These are phyloP conservation scores for Muschampia plurimacula DNA, from an alignment of 2,888 invertebrate species.

Conservation along the genomic window DNA sequence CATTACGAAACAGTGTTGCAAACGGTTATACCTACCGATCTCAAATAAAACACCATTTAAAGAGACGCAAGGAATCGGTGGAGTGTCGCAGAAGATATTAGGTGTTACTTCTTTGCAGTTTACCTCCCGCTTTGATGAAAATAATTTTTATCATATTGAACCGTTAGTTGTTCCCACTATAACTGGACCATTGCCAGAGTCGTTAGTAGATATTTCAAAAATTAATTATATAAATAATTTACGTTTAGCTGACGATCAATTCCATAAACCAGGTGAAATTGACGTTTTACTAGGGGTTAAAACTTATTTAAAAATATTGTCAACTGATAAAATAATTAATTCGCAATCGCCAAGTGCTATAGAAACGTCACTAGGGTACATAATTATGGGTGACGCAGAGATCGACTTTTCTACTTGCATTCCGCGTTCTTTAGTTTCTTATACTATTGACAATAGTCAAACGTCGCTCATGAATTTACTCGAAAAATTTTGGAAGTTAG, in stretches of 20 bases:
- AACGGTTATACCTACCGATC: neutral
- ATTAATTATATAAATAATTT: neutral
- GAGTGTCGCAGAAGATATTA: conserved; percentile 1
- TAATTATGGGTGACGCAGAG: conserved; percentile 11
- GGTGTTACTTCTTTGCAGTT: neutral
- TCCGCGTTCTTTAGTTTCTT: conserved; percentile 4
- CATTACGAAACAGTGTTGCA: neutral
- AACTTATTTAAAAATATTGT: conserved; percentile 9
- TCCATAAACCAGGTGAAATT: conserved; percentile 9
- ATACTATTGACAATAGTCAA: neutral
- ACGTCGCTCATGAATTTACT: neutral
- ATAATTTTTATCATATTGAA: neutral
- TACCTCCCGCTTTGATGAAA: conserved; percentile 4
- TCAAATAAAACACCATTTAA: conserved; percentile 2
- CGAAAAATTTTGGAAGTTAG: neutral
- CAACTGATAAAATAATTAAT: conserved; percentile 12
- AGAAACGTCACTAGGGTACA: neutral
- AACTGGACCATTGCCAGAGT: neutral
- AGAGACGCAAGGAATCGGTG: neutral
- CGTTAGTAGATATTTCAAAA: neutral
- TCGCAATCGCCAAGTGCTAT: neutral
- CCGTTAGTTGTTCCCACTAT: conserved; percentile 1
- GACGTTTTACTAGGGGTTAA: conserved; percentile 9
- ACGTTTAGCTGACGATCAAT: conserved; percentile 5
- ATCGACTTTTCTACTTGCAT: neutral